Base-by-base conservation (phyloP, 2,888 invertebrate genomes). In the Drosophila meridionalis region DNA sequence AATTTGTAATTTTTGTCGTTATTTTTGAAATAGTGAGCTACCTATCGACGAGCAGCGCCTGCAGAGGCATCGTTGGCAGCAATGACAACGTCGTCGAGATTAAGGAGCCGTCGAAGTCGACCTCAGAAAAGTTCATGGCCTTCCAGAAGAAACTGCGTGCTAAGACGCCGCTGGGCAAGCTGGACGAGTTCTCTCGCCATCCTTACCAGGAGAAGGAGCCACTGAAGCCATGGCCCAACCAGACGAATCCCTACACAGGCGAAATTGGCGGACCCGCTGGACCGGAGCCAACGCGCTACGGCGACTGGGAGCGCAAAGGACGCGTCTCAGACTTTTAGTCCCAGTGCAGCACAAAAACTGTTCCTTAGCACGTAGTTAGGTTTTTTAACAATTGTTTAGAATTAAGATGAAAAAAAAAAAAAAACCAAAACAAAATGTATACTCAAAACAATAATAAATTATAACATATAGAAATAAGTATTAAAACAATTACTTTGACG, bases 231-330 rank as follows among this genome's bases (percentile, higher is more conserved):
- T 98, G 96, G 95, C 98, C 99, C 14, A 95, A 98, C 91, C 96
- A 97, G 90, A 95, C 94, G 2, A 99, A 99, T 94, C 99, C 99
- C 6, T 91, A 95, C 68, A 99, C 99, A 7, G 99, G 99, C 12
- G 99, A 99, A 95, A 94, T 98, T 67, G 98, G 98, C 43, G 99
- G 99, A 0, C 99, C 99, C 0, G 94, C 95, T 85, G 99, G 99
- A 7, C 99, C 99, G 1, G 99, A 99, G 94, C 99, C 99, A 9
- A 99, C 99, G 12, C 95, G 99, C 83, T 99, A 98, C 94, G 99
- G 99, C 2, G 99, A 99, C 94, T 99, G 99, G 99, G 99, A 99
- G 93, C 95, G 99, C 80, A 99, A 99, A 92, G 99, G 99, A 71
- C 94, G 99, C 91, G 98, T 98, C 45, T 95, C 97, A 2, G 99